Conservation (phyloP, 2,113 vertebrate genomes). For the Genyomyrus donnyi region DNA sequence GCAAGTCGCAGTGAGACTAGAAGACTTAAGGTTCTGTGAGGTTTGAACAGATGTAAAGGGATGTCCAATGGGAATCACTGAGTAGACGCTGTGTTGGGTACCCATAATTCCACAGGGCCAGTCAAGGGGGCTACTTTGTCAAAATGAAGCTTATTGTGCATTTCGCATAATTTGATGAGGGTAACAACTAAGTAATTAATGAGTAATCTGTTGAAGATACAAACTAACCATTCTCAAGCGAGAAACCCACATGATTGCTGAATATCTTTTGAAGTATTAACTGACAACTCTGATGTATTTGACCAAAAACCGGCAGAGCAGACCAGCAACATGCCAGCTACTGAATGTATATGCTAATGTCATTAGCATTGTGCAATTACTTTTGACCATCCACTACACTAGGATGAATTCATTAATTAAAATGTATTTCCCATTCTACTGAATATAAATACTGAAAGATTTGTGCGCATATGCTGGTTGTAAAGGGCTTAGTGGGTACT, state of each 20-base stretch:
- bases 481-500: background rate
- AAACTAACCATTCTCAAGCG: background rate
- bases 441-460: background rate
- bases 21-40: background rate
- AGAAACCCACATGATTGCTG: background rate
- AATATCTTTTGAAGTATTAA: background rate
- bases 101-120: constrained; percentile 33
- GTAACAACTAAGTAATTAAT: background rate
- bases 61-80: constrained; percentile 19
- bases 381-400: background rate
- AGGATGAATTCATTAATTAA: background rate
- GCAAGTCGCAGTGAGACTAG: background rate
- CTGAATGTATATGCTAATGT: background rate
- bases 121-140: constrained; percentile 13
- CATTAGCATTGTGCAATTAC: background rate
- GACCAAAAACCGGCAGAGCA: background rate
- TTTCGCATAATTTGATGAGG: background rate
- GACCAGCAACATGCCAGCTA: background rate
- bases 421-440: background rate
- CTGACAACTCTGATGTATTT: background rate
- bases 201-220: background rate
- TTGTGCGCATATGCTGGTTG: background rate
- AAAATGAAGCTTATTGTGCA: background rate
- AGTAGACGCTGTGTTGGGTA: constrained; percentile 42
- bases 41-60: constrained; percentile 1